A percentile compares a stretch with the other conserved stretches of the same genome.
phyloP scores from a whole-genome alignment of 2,888 invertebrate genomes.

The Cenopis cana region DNA sequence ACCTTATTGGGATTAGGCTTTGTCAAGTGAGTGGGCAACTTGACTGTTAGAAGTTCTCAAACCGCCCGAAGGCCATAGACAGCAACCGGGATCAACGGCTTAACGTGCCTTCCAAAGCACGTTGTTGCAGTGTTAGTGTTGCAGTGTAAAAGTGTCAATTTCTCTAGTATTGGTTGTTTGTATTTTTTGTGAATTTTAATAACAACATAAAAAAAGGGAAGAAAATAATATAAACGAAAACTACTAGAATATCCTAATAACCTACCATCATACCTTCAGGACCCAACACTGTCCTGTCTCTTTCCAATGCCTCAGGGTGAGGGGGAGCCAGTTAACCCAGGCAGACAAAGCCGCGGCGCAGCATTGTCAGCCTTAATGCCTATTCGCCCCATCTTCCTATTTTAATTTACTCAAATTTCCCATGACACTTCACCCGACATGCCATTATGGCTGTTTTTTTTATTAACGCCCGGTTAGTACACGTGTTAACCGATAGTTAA shows the following conservation, averaged over 20 bases:
- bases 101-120: too few relatives aligned
- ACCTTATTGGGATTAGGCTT: too few relatives aligned
- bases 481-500: constrained; percentile 34
- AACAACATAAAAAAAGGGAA: too few relatives aligned
- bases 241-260: constrained; percentile 23
- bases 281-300: neutral
- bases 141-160: too few relatives aligned
- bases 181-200: too few relatives aligned
- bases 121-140: too few relatives aligned
- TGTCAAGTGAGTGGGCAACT: too few relatives aligned
- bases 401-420: constrained; percentile 86
- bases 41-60: too few relatives aligned
- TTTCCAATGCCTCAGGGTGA: constrained; percentile 37
- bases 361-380: constrained; percentile 73
- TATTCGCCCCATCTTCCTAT: constrained; percentile 84
- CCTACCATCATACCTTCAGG: constrained; percentile 47
- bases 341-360: constrained; percentile 69
- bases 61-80: too few relatives aligned
- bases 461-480: constrained; percentile 47
- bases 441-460: constrained; percentile 63
- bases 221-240: too few relatives aligned
- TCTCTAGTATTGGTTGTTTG: too few relatives aligned
- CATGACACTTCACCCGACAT: constrained; percentile 83
- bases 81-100: too few relatives aligned
- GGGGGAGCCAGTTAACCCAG: constrained; percentile 70